phyloP scores from a whole-genome alignment of 1,140 invertebrate genomes.

The Orchesella cincta region DNA sequence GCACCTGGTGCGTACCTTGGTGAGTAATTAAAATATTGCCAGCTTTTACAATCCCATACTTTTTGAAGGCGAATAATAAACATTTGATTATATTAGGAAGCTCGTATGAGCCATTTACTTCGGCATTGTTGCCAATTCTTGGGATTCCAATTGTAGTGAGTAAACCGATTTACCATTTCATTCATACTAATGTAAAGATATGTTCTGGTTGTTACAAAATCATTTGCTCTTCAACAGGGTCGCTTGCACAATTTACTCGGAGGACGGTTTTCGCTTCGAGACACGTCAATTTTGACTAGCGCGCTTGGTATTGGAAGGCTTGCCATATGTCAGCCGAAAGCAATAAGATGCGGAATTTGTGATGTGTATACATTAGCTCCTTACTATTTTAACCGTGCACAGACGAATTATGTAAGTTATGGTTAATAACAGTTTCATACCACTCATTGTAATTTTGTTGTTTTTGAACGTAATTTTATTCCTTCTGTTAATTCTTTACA shows the following conservation, averaged over 20 bases:
- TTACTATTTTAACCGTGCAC: constrained; percentile 43
- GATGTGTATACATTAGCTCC: constrained; percentile 49
- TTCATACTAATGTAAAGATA: too few species aligned
- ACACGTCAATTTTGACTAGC: too few species aligned
- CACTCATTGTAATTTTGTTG: too few species aligned
- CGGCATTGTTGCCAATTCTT: neutral
- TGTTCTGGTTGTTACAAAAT: too few species aligned
- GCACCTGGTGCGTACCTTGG: neutral
- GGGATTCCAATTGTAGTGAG: neutral
- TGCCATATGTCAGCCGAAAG: neutral
- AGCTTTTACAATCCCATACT: neutral
- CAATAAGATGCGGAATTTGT: constrained; percentile 39
- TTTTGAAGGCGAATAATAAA: too few species aligned
- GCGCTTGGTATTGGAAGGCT: too few species aligned
- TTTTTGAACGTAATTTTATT: too few species aligned
- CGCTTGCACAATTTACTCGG: too few species aligned
- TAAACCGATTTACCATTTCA: neutral
- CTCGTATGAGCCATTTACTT: neutral
- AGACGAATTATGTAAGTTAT: constrained; percentile 48
- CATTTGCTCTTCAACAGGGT: too few species aligned
- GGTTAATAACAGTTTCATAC: neutral
- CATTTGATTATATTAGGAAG: neutral
- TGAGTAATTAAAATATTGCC: neutral
- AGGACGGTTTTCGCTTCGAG: too few species aligned
- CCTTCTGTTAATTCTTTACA: neutral